A percentile compares a stretch with the other conserved stretches of the same genome.
phyloP scores from a whole-genome alignment of 2,113 vertebrate species.

The Aleadryas rufinucha region DNA sequence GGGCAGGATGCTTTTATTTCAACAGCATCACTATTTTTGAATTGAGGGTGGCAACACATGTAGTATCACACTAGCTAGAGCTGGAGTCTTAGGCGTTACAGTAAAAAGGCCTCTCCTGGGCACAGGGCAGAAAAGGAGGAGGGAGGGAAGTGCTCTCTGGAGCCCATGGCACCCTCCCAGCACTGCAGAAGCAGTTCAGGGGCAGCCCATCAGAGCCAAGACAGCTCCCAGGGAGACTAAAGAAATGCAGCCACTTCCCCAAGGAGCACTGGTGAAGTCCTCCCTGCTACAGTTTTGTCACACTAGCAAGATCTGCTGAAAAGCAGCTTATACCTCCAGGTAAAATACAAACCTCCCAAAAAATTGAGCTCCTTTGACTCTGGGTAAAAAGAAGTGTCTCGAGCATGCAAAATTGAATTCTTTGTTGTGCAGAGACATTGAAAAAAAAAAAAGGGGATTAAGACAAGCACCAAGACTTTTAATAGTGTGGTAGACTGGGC shows the following conservation, averaged over 20 bases:
- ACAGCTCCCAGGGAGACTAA: neutral
- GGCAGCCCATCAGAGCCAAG: neutral
- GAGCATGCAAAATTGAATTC: neutral
- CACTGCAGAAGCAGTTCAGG: neutral
- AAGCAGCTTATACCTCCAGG: neutral
- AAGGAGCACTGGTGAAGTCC: neutral
- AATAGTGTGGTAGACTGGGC: neutral
- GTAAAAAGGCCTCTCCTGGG: neutral
- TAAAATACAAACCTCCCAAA: neutral
- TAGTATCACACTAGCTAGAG: neutral
- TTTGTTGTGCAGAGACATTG: neutral
- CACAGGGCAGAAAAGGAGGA: neutral
- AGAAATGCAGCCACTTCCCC: neutral
- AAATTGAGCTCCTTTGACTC: neutral
- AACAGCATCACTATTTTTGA: neutral
- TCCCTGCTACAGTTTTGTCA: neutral
- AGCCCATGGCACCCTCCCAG: accelerated
- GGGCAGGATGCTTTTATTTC: neutral
- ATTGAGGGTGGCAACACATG: neutral
- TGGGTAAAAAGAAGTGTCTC: neutral
- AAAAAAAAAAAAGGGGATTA: neutral
- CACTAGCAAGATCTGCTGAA: neutral
- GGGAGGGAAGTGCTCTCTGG: neutral
- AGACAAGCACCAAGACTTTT: neutral
- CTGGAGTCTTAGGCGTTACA: neutral